Evolutionary conservation across 2,888 invertebrate genomes (phyloP).

Genomic region (Colostygia pectinataria): DNA sequence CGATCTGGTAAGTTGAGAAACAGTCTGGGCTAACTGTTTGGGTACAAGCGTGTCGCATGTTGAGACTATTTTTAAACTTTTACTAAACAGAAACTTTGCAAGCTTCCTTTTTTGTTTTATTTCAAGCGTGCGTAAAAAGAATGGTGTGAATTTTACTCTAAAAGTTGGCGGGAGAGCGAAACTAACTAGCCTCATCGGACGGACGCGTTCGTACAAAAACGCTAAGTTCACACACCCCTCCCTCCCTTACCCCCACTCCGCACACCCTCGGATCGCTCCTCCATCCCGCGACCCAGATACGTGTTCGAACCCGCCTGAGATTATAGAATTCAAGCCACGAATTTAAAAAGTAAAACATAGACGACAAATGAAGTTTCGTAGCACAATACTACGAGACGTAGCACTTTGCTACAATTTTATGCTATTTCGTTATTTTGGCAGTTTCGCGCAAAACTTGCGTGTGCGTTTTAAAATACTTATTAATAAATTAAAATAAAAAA

Average conservation of each 20-base stretch:
- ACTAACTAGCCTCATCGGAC: conserved; percentile 58
- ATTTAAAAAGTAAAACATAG: conserved; percentile 23
- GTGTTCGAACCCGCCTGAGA: conserved; percentile 40
- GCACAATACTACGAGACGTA: conserved; percentile 15
- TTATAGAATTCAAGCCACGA: conserved; percentile 31
- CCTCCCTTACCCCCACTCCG: conserved; percentile 26
- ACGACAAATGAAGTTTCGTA: conserved; percentile 15
- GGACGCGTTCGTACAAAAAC: conserved; percentile 71
- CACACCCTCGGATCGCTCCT: conserved; percentile 29
- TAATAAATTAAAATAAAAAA: no score
- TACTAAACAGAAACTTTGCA: conserved; percentile 18
- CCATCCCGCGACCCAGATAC: conserved; percentile 61
- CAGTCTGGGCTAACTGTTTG: no score
- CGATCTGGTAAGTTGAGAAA: no score
- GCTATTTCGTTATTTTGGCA: no score
- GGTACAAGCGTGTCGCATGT: no score
- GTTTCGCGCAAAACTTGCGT: no score
- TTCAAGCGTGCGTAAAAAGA: conserved; percentile 37
- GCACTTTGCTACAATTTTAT: conserved; percentile 8
- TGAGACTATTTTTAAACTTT: conserved; percentile 14
- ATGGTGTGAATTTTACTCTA: conserved; percentile 45
- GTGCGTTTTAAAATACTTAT: no score
- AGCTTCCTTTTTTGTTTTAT: conserved; percentile 20
- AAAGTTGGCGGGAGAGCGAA: conserved; percentile 55
- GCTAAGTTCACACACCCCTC: conserved; percentile 51